Percentiles rank a stretch among this genome's conserved stretches.
Evolutionary conservation across 2,113 vertebrate species (phyloP).

Genomic region (Aphyosemion australe): DNA sequence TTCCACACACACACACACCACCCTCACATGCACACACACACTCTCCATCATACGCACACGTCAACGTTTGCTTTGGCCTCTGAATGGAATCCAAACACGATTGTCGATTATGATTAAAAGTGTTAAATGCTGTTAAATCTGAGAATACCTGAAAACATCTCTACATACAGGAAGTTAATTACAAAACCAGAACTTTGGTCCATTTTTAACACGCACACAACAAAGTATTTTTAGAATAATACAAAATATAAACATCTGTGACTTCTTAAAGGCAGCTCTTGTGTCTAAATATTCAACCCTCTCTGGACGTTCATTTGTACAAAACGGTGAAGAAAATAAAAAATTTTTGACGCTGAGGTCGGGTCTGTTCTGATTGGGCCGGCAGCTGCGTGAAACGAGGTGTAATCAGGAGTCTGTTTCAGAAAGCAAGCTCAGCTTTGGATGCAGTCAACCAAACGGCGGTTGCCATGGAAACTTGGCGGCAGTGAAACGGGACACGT

Average conservation of each 20-base stretch:
- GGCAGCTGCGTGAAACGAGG: background rate
- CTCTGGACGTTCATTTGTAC: background rate
- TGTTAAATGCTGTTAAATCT: slow-evolving; percentile 12
- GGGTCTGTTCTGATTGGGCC: background rate
- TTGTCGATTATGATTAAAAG: slow-evolving; percentile 45
- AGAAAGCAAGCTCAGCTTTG: background rate
- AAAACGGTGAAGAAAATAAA: background rate
- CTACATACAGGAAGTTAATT: slow-evolving; percentile 35
- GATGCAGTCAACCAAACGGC: background rate
- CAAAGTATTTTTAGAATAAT: background rate
- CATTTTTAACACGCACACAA: background rate
- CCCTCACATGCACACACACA: slow-evolving; percentile 37
- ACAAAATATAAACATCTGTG: slow-evolving; percentile 51
- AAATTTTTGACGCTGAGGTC: background rate
- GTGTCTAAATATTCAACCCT: slow-evolving; percentile 3
- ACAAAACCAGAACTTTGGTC: slow-evolving; percentile 54
- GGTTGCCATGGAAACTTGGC: background rate
- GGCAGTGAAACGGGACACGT: background rate
- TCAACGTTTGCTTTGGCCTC: slow-evolving; percentile 2
- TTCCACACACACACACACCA: slow-evolving; percentile 37
- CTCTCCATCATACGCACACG: too few relatives aligned
- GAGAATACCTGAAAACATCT: slow-evolving; percentile 32
- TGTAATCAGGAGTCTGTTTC: background rate
- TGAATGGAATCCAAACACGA: slow-evolving; percentile 26
- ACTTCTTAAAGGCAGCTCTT: slow-evolving; percentile 14